Base-by-base conservation (phyloP, 2,797 vertebrate species). In the Balearica regulorum region DNA sequence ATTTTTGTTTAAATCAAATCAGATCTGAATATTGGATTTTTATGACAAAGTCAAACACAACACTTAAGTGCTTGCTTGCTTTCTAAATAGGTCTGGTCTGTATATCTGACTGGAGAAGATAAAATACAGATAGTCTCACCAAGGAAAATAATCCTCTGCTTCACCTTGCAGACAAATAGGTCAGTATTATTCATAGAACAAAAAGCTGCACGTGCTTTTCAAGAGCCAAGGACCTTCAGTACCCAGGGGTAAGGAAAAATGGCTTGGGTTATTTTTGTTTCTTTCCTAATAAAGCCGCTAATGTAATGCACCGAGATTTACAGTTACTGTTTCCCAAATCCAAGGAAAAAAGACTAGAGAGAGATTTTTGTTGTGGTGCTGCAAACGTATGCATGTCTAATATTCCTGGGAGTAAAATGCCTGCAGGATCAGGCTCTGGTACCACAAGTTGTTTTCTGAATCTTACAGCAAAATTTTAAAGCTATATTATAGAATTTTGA, bases 151-250 rank as follows among this genome's bases (percentile, higher is more conserved):
- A 96, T 88, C 49, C 41, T 83, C 33, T 83, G 60, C 49, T 92
- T 95, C 76, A 93, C 87, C 79, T 95, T 96, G 79, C 49, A 83
- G 78, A 58, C 82, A 94, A 93, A 83, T 80, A 84, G 87, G 92
- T 95, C 94, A 91, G 9, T 94, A 91, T 96, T 97, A 92, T 93
- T 95, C 79, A 88, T 83, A 93, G 83, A 71, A 69, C 41, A 75
- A 69, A 94, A 94, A 88, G 21, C 82, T 91, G 57, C 49, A 78
- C 5, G 11, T 84, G 66, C 35, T 95, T 94, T 84, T 84, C 75
- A 87, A 53, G 78, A 80, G 60, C 39, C 48, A 86, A 92, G 72
- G 71, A 90, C 83, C 87, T 91, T 95, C 46, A 78, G 35, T 90
- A 90, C 87, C 46, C 39, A 68, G 55, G 72, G 57, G 57, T 91